phyloP scores from a whole-genome alignment of 2,888 invertebrate species.

The Automeris io region DNA sequence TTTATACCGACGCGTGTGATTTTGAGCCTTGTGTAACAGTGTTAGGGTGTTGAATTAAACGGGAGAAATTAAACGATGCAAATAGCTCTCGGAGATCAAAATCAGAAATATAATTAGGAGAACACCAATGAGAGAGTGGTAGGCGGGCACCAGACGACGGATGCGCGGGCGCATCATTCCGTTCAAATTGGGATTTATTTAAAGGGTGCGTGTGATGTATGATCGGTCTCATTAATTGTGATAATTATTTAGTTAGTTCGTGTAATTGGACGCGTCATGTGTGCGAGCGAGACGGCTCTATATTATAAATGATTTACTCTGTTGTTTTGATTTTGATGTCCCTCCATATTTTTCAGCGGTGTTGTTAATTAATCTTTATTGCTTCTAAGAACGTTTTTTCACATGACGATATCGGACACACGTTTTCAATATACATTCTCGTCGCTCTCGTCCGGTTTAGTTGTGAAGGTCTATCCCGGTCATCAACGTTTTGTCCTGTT shows the following conservation, averaged over 20 bases:
- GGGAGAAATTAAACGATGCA: conserved; percentile 57
- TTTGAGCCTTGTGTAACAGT: conserved; percentile 8
- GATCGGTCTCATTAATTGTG: conserved; percentile 65
- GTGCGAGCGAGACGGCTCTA: conserved; percentile 22
- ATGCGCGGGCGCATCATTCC: conserved; percentile 47
- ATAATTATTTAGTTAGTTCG: conserved; percentile 73
- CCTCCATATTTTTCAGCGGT: conserved; percentile 3
- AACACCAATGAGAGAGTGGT: conserved; percentile 54
- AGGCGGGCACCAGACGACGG: conserved; percentile 43
- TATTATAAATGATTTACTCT: conserved; percentile 32
- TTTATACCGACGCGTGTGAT: conserved; percentile 18
- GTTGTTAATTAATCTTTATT: conserved; percentile 12
- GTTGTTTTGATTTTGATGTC: conserved; percentile 3
- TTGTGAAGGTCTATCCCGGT: too few relatives aligned
- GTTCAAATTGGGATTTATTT: conserved; percentile 66
- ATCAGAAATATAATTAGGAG: conserved; percentile 65
- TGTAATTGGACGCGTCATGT: conserved; percentile 66
- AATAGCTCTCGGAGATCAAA: conserved; percentile 58
- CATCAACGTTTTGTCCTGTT: too few relatives aligned
- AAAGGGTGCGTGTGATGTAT: conserved; percentile 55
- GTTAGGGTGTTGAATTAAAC: conserved; percentile 25
- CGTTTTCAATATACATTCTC: too few relatives aligned
- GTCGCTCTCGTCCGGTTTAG: too few relatives aligned
- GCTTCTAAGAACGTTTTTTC: conserved; percentile 4
- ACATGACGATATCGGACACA: too few relatives aligned